Evolutionary conservation across 2,113 vertebrate genomes (phyloP), one percentile per base, ranked within the genome.

Genomic region (Aldabrachelys gigantea): DNA sequence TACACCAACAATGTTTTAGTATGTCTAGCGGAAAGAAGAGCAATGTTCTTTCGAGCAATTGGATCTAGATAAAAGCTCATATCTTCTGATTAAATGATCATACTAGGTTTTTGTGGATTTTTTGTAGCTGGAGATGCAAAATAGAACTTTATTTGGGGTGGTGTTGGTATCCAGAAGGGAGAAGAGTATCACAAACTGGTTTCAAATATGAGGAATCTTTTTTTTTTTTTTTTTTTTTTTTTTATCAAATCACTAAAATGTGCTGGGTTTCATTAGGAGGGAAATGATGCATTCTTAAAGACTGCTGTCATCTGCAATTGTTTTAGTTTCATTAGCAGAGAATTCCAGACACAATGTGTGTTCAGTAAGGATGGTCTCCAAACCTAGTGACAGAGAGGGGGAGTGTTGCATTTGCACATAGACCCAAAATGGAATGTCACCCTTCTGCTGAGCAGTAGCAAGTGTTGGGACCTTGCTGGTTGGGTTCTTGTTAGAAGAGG

Each of bases 391-490:
- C 21, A 17, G 50, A 87, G 69, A 56, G 5, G 21, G 44, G 25
- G 19, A 72, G 22, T 72, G 65, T 72, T 87, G 31, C 1, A 1
- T 57, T 87, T 75, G 29, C 22, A 62, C 13, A 12, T 82, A 17
- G 92, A 50, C 11, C 78, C n/a, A 31, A 78, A 29, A 72, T 2
- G n/a, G 41, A 92, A n/a, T 17, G 1, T 8, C 27, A 1, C 1
- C 4, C 10, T 65, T 81, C 5, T 49, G 9, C 21, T 19, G 3
- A 16, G 54, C 10, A 47, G 75, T 47, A 47, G 41, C 50, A 0
- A 0, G 5, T 65, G 47, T 25, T 22, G 10, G 21, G 4, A 2
- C 79, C 29, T n/a, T 5, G 25, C 13, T 47, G 4, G 5, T 25
- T 0, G 19, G 1, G 38, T 84, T 79, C 56, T 11, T 49, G 72